Evolutionary conservation across 37 sponge, comb jelly and placozoan genomes (phyloP), one percentile per base, ranked within the genome.

Genomic region (Hexactinellida sp.): DNA sequence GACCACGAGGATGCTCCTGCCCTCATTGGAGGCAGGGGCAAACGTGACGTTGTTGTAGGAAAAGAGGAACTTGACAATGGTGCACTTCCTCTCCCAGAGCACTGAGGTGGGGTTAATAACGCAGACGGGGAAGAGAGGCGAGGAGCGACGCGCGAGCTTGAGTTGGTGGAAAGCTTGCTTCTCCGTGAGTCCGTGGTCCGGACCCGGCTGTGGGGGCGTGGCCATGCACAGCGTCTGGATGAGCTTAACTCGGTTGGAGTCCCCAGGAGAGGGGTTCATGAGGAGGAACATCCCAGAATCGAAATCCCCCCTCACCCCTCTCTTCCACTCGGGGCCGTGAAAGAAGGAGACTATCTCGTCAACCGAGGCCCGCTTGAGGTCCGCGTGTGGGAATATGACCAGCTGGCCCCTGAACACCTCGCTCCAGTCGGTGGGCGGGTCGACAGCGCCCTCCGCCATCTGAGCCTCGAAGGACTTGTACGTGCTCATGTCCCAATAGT

Each of bases 401-500:
- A 88, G 71, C 38, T 54, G n/a, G 25, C 88, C 84, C 30, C 37
- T 37, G 39, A 83, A 88, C 0, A 35, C 55, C 0, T 84, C 84
- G 10, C 82, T 36, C 88, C 88, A 88, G 1, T 36, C n/a, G 28
- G 83, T 38, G 36, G 54, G 35, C 24, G 82, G 83, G 30, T 63
- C 76, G 13, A 63, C 13, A 39, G 36, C 24, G 83, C 19, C 36
- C 39, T 82, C 36, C 37, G 37, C 23, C 37, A 32, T 38, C 63
- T 87, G 37, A 51, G 83, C 51, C 38, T 39, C 13, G 83, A 87
- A 1, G 82, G 52, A 0, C 87, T 71, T 54, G 63, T 85, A 54
- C 83, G 84, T 55, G 28, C 39, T 83, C 1, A 83, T 28, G 38
- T 92, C 93, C 93, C 93, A 92, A 83, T 86, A 92, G 52, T 92